Evolutionary conservation across 2,113 vertebrate species (phyloP).

Genomic region (Dissostichus mawsoni): DNA sequence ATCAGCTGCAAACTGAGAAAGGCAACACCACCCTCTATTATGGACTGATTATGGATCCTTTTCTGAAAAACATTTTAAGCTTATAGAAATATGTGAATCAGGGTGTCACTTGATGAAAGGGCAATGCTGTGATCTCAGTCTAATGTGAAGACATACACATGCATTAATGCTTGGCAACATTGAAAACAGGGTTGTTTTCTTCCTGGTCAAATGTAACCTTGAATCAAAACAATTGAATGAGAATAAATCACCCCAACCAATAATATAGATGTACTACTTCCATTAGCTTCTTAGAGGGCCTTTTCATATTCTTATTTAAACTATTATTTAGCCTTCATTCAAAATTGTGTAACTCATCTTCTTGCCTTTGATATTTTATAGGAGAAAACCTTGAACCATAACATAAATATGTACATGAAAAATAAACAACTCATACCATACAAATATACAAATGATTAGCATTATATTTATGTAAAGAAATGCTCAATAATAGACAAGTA

Average conservation of each 20-base stretch:
- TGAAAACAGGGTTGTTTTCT: background rate
- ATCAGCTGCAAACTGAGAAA: constrained; percentile 46
- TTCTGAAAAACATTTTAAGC: constrained; percentile 35
- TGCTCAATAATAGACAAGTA: constrained; percentile 55
- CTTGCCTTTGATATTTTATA: constrained; percentile 9
- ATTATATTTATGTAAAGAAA: constrained; percentile 63
- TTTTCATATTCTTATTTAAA: constrained; percentile 4
- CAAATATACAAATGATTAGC: constrained; percentile 36
- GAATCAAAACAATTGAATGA: background rate
- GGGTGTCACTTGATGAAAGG: constrained; percentile 18
- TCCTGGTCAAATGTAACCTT: background rate
- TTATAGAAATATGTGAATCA: constrained; percentile 24
- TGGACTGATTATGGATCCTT: constrained; percentile 38
- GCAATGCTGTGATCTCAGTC: background rate
- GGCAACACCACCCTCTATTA: constrained; percentile 28
- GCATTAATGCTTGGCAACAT: background rate
- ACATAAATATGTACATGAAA: too few species aligned
- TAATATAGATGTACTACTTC: constrained; percentile 15
- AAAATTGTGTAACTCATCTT: constrained; percentile 4
- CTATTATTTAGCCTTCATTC: background rate
- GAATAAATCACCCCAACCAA: background rate
- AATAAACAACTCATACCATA: too few species aligned
- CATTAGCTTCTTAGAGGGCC: background rate
- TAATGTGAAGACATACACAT: background rate
- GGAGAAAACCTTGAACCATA: constrained; percentile 21